phyloP scores from a whole-genome alignment of 64 coral and sea anemone species.

The Astreopora myriophthalma region DNA sequence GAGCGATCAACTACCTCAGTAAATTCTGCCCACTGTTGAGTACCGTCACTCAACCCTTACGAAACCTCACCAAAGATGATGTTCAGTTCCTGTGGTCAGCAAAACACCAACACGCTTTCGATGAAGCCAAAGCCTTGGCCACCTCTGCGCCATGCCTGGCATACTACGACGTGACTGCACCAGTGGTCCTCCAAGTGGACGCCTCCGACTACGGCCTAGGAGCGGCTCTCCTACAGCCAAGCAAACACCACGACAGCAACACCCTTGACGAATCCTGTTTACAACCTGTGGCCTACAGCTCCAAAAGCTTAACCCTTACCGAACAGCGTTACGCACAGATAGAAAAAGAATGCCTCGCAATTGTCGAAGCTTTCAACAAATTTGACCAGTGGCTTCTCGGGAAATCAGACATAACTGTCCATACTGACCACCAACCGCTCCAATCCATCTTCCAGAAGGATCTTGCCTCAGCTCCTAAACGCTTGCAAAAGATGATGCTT shows the following conservation, averaged over 20 bases:
- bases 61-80: constrained; percentile 55
- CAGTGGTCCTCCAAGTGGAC: constrained; percentile 38
- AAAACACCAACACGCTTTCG: constrained; percentile 66
- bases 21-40: constrained; percentile 69
- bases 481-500: constrained; percentile 60
- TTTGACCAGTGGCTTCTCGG: constrained; percentile 63
- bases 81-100: constrained; percentile 47
- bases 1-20: constrained; percentile 56
- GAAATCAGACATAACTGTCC: constrained; percentile 39
- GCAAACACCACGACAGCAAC: not conserved
- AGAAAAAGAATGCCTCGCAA: constrained; percentile 59
- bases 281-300: constrained; percentile 50
- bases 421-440: constrained; percentile 29
- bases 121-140: constrained; percentile 56
- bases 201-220: constrained; percentile 56
- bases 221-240: constrained; percentile 12
- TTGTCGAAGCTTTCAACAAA: constrained; percentile 57
- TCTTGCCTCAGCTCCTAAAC: constrained; percentile 25
- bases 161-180: constrained; percentile 27
- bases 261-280: constrained; percentile 56
- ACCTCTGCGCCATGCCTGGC: constrained; percentile 42
- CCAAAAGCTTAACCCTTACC: constrained; percentile 43
- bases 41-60: constrained; percentile 36
- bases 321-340: constrained; percentile 49
- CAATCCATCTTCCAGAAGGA: constrained; percentile 61